phyloP scores from a whole-genome alignment of 2,888 invertebrate genomes.

The Eupithecia subumbrata region DNA sequence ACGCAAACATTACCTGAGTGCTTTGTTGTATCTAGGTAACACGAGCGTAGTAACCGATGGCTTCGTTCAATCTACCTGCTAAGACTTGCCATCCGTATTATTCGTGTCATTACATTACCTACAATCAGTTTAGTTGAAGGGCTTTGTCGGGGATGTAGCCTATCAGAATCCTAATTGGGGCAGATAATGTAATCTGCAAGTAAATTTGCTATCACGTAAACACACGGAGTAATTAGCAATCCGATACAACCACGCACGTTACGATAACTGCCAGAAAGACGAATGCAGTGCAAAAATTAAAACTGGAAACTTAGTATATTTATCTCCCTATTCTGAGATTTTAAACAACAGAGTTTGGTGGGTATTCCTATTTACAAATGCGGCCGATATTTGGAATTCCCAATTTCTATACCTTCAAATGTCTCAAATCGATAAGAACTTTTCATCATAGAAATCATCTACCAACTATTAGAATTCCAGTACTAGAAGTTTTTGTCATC shows the following conservation, averaged over 20 bases:
- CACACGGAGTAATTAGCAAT: neutral
- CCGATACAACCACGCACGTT: neutral
- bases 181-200: constrained; percentile 2
- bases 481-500: neutral
- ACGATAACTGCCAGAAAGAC: neutral
- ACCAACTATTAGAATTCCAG: neutral
- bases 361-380: neutral
- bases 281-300: neutral
- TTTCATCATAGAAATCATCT: neutral
- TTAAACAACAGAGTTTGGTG: neutral
- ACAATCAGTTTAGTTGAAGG: neutral
- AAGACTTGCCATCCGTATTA: neutral
- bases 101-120: neutral
- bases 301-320: neutral
- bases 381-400: neutral
- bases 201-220: neutral
- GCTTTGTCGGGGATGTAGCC: neutral
- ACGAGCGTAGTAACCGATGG: neutral
- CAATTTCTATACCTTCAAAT: neutral
- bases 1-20: neutral
- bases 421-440: neutral
- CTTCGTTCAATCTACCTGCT: neutral
- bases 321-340: neutral
- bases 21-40: neutral
- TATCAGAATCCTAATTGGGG: neutral